Evolutionary conservation across 2,797 vertebrate species (phyloP).

Genomic region (Kryptopterus vitreolus): DNA sequence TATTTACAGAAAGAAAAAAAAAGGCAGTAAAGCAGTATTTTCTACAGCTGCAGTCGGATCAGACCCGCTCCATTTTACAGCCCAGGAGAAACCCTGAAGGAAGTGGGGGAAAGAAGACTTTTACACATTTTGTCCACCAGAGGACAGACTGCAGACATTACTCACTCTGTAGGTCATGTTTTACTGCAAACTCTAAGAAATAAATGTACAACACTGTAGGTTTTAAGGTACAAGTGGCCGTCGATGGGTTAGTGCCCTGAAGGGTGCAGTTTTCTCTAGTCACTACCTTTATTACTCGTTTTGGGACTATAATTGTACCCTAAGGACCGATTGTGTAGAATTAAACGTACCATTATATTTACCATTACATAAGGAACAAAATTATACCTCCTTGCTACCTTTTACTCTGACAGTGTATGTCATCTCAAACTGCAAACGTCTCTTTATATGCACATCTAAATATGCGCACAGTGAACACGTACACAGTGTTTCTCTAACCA

Average conservation of each 20-base stretch:
- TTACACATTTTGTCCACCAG: conserved; percentile 29
- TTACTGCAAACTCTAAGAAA: too few relatives aligned
- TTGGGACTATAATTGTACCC: too few relatives aligned
- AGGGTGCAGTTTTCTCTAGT: too few relatives aligned
- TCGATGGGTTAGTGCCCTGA: too few relatives aligned
- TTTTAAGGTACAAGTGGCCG: too few relatives aligned
- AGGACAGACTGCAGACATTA: not conserved
- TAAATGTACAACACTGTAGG: too few relatives aligned
- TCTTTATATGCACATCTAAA: not conserved
- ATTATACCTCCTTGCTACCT: too few relatives aligned
- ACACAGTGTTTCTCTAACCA: not conserved
- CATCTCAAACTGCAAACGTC: not conserved
- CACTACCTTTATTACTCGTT: too few relatives aligned
- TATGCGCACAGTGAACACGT: not conserved
- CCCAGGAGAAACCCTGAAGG: not conserved
- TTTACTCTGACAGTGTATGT: too few relatives aligned
- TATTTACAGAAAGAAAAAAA: conserved; percentile 33
- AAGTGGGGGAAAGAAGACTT: not conserved
- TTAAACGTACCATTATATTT: too few relatives aligned
- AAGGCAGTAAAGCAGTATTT: conserved; percentile 31
- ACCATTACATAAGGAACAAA: too few relatives aligned
- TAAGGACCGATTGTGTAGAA: too few relatives aligned
- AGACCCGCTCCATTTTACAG: conserved; percentile 19
- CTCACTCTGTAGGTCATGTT: not conserved
- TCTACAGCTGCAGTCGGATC: not conserved